Evolutionary conservation across 2,888 invertebrate genomes (phyloP).

Genomic region (Tachystola acroxantha): DNA sequence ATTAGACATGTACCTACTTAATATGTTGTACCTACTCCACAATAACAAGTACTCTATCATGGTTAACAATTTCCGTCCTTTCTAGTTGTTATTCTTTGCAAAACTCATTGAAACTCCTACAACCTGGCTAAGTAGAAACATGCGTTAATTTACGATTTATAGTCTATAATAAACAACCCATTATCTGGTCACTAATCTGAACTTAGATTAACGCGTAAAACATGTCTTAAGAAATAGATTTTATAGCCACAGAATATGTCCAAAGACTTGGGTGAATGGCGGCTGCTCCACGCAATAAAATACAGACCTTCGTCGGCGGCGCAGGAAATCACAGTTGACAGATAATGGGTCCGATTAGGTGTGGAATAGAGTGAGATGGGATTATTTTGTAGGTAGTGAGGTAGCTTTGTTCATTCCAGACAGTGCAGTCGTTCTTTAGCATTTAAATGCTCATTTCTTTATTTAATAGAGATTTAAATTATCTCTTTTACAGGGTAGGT

Average conservation of each 20-base stretch:
- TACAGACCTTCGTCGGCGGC: constrained; percentile 16
- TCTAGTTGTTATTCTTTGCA: too few relatives aligned
- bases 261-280: constrained; percentile 27
- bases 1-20: too few relatives aligned
- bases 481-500: too few relatives aligned
- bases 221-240: constrained; percentile 11
- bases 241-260: constrained; percentile 15
- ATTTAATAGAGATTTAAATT: too few relatives aligned
- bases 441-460: too few relatives aligned
- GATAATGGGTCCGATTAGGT: constrained; percentile 33
- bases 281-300: constrained; percentile 18
- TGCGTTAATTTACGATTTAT: not conserved
- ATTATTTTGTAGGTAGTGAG: constrained; percentile 6
- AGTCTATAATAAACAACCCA: not conserved
- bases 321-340: constrained; percentile 40
- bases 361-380: constrained; percentile 13
- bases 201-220: constrained; percentile 9
- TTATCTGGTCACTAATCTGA: not conserved
- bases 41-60: too few relatives aligned
- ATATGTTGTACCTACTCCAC: too few relatives aligned
- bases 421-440: too few relatives aligned
- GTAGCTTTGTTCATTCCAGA: not conserved
- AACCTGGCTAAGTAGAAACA: not conserved
- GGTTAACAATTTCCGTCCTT: too few relatives aligned
- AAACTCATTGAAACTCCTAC: too few relatives aligned